Percentiles rank a stretch among this genome's conserved stretches.
These are phyloP conservation scores for Micropoecilia bifurca DNA, from an alignment of 2,797 vertebrate genomes.

Conservation along the genomic window DNA sequence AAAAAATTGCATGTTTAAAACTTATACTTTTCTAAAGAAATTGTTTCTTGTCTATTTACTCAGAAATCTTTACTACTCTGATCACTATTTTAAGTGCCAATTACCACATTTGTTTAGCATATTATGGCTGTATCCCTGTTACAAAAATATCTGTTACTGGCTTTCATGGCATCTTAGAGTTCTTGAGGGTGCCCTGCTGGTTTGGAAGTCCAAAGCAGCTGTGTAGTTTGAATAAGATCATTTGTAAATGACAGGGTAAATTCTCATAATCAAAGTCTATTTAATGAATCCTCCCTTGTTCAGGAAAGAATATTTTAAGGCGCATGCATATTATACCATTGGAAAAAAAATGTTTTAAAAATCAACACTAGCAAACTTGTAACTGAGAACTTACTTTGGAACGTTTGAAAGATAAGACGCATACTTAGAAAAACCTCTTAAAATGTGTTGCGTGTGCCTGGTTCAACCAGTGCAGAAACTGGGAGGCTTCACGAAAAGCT, in stretches of 20 bases:
- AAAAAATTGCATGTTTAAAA: neutral
- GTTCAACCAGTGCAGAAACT: constrained; percentile 37
- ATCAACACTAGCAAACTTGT: neutral
- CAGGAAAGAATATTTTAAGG: neutral
- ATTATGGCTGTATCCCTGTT: neutral
- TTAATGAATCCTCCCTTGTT: neutral
- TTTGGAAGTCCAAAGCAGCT: neutral
- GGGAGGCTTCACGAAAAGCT: constrained; percentile 52
- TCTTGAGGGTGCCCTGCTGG: neutral
- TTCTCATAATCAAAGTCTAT: constrained; percentile 1
- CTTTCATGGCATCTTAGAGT: neutral
- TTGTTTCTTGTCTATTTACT: neutral
- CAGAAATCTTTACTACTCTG: constrained; percentile 14
- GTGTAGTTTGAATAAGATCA: neutral
- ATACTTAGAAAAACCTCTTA: neutral
- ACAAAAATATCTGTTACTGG: neutral
- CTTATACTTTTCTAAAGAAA: neutral
- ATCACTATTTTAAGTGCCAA: neutral
- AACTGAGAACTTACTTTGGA: neutral
- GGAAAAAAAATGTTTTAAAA: neutral
- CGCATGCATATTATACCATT: neutral
- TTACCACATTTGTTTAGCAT: neutral
- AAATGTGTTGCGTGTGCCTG: constrained; percentile 11
- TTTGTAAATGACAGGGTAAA: neutral
- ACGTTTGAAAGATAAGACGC: constrained; percentile 1